phyloP scores from a whole-genome alignment of 2,797 vertebrate genomes.

The Acropternis orthonyx region DNA sequence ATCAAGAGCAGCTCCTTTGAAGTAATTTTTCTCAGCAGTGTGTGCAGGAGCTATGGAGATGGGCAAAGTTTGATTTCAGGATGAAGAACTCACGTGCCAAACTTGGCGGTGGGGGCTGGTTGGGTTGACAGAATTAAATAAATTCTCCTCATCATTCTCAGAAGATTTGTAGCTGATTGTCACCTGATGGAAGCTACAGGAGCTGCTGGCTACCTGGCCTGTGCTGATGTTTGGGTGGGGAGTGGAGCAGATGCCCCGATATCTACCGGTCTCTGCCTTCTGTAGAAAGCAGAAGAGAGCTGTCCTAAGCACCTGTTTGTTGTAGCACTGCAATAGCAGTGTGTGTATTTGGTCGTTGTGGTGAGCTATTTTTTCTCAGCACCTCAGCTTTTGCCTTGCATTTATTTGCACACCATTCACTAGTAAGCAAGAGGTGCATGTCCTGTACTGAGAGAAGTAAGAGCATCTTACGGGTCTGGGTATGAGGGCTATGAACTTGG shows the following conservation, averaged over 20 bases:
- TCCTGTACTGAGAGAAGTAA: not conserved
- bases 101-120: not conserved
- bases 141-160: not conserved
- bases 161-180: not conserved
- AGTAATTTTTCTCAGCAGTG: not conserved
- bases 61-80: not conserved
- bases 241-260: not conserved
- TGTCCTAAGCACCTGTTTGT: not conserved
- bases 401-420: not conserved
- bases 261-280: not conserved
- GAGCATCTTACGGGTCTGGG: rapidly evolving
- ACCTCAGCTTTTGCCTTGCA: not conserved
- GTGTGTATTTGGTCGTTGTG: not conserved
- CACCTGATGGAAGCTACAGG: not conserved
- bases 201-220: not conserved
- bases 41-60: not conserved
- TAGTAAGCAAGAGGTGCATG: rapidly evolving
- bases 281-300: not conserved
- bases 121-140: not conserved
- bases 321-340: not conserved
- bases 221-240: not conserved
- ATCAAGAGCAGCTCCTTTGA: not conserved
- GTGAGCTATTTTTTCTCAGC: not conserved
- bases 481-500: not conserved
- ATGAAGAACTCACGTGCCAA: not conserved